A percentile compares a stretch with the other conserved stretches of the same genome.
These are phyloP conservation scores for Sebastes wilsoni DNA, from an alignment of 2,797 vertebrate genomes.

Conservation along the genomic window DNA sequence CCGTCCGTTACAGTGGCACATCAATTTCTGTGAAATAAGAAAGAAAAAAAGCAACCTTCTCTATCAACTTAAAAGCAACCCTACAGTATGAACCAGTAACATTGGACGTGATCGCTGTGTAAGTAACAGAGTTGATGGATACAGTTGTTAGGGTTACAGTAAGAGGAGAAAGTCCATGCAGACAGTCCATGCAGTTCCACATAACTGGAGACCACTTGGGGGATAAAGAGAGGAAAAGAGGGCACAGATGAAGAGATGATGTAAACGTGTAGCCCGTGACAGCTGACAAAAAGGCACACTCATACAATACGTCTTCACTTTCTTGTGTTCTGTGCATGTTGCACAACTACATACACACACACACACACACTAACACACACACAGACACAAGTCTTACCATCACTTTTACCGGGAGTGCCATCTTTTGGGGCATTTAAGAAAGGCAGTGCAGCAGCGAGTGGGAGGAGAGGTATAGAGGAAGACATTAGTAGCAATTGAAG, in stretches of 20 bases:
- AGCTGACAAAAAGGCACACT: slow-evolving; percentile 45
- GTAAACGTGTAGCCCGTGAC: slow-evolving; percentile 29
- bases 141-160: slow-evolving; percentile 53
- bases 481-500: slow-evolving; percentile 70
- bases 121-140: slow-evolving; percentile 14
- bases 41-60: not conserved
- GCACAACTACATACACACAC: slow-evolving; percentile 18
- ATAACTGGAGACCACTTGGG: slow-evolving; percentile 60
- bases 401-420: slow-evolving; percentile 93
- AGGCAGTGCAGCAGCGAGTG: slow-evolving; percentile 85
- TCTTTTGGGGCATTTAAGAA: slow-evolving; percentile 93
- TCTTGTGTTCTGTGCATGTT: slow-evolving; percentile 5
- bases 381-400: slow-evolving; percentile 91
- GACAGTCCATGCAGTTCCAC: slow-evolving; percentile 89
- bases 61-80: not conserved
- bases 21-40: not conserved
- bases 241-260: slow-evolving; percentile 47
- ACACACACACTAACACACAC: slow-evolving; percentile 48
- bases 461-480: slow-evolving; percentile 74
- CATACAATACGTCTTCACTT: not conserved
- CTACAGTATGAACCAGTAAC: not conserved
- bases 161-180: slow-evolving; percentile 83
- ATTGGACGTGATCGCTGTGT: not conserved
- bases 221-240: slow-evolving; percentile 23
- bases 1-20: not conserved